Base-by-base conservation (phyloP, 64 coral and sea anemone species). In the Montipora cactus region DNA sequence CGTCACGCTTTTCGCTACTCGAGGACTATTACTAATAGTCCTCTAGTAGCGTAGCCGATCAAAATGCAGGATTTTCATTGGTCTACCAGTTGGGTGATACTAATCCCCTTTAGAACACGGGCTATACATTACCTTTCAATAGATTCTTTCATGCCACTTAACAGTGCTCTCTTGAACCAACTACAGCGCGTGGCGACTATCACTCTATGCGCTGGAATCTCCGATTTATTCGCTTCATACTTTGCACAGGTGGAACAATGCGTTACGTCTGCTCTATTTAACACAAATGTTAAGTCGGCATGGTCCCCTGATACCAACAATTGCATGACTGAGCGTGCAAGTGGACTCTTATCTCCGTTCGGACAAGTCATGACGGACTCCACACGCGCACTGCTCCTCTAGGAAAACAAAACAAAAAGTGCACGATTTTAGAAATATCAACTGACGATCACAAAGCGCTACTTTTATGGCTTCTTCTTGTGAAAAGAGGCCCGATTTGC, bases 61-160 rank as follows among this genome's bases (percentile, higher is more conserved):
- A 2, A 37, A 37, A 37, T 37, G 37, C 37, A 37, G 37, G 37
- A 37, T 37, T 37, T 57, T 57, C 53, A 57, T 57, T 11, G 8
- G 6, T 57, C 53, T 3, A 1, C 7, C 53, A 57, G 7, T 6
- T 57, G 53, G 7, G 53, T 8, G 6, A 57, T 37, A 57, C 53
- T 57, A 0, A 8, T 11, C 53, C 11, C 6, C 6, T 6, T 8
- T 57, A 57, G 11, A 8, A 8, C 7, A 11, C 53, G 11, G 11
- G 7, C 7, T 0, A 57, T 11, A 57, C 11, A 57, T 57, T 50
- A 98, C 97, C 94, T 94, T n/a, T 98, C 92, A 68, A 98, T 98
- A 1, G 94, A 94, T 77, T 98, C 97, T 50, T 98, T 98, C 97
- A 98, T 98, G n/a, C 94, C 97, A 93, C 97, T 98, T 6, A 89